Evolutionary conservation across 2,797 vertebrate species (phyloP).

Genomic region (Ciconia nigra): DNA sequence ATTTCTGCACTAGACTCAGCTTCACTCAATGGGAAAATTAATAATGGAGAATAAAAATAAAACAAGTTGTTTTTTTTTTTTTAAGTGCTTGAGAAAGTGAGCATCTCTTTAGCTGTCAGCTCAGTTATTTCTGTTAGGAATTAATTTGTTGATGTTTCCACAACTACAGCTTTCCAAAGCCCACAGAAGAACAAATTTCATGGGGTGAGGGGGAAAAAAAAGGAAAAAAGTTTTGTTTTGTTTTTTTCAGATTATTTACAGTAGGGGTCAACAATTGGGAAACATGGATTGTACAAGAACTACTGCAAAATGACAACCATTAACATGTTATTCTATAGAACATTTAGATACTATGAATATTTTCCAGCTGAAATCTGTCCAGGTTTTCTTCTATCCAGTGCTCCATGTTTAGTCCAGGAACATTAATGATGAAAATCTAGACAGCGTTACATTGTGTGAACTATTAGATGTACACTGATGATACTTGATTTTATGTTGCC

Average conservation of each 20-base stretch:
- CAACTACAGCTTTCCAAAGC: not conserved
- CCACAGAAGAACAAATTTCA: not conserved
- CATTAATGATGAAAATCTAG: constrained; percentile 74
- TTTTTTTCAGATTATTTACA: not conserved
- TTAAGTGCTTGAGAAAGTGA: not conserved
- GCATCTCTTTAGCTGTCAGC: not conserved
- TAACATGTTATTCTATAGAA: constrained; percentile 59
- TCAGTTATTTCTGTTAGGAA: not conserved
- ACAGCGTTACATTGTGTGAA: constrained; percentile 69
- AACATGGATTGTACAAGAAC: constrained; percentile 27
- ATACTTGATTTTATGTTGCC: constrained; percentile 66
- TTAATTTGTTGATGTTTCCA: constrained; percentile 1
- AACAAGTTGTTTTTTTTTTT: not conserved
- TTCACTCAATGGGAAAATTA: not conserved
- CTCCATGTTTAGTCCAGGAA: constrained; percentile 54
- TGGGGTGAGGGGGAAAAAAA: not conserved
- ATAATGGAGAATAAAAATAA: not conserved
- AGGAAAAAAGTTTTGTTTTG: not conserved
- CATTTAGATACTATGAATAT: constrained; percentile 15
- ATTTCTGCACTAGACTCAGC: not conserved
- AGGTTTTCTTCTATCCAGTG: constrained; percentile 40
- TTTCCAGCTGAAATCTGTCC: constrained; percentile 69
- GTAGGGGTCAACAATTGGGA: not conserved
- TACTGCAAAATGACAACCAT: constrained; percentile 45
- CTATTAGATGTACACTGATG: constrained; percentile 56